phyloP scores from a whole-genome alignment of 30 jellyfish, hydroid and myxozoan genomes.

The Hydractinia symbiolongicarpus region DNA sequence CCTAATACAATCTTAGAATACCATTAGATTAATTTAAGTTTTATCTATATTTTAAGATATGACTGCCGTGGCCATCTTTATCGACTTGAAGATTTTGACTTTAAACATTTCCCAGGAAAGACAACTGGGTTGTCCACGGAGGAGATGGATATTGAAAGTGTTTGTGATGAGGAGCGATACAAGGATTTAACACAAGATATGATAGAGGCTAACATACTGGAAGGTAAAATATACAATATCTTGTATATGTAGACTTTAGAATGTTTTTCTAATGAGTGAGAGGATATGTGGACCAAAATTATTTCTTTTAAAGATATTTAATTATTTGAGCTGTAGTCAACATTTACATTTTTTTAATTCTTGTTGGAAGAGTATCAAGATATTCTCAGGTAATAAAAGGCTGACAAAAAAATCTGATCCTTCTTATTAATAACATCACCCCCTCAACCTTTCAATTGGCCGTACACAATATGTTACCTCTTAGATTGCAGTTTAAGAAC shows the following conservation, averaged over 20 bases:
- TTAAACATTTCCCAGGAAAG: background rate
- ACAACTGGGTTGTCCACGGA: constrained; percentile 34
- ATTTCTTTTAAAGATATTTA: too few relatives aligned
- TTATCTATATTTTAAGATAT: constrained; percentile 40
- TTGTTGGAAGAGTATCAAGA: too few relatives aligned
- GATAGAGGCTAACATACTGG: constrained; percentile 27
- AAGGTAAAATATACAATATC: constrained; percentile 33
- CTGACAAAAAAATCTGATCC: too few relatives aligned
- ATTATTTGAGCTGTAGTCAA: too few relatives aligned
- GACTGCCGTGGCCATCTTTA: constrained; percentile 92
- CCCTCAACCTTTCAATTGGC: too few relatives aligned
- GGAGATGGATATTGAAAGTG: constrained; percentile 49
- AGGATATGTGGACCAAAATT: too few relatives aligned
- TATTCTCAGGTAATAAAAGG: too few relatives aligned
- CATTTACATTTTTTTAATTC: too few relatives aligned
- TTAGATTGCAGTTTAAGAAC: too few relatives aligned
- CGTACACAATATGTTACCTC: too few relatives aligned
- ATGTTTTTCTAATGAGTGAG: background rate
- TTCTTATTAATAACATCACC: too few relatives aligned
- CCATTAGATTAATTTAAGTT: background rate
- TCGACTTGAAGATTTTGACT: constrained; percentile 58
- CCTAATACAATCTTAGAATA: too few relatives aligned
- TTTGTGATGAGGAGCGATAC: constrained; percentile 68
- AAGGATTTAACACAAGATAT: constrained; percentile 36
- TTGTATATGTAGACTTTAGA: background rate